Evolutionary conservation across 2,113 vertebrate genomes (phyloP), one percentile per base, ranked within the genome.

Genomic region (Toxostoma redivivum): DNA sequence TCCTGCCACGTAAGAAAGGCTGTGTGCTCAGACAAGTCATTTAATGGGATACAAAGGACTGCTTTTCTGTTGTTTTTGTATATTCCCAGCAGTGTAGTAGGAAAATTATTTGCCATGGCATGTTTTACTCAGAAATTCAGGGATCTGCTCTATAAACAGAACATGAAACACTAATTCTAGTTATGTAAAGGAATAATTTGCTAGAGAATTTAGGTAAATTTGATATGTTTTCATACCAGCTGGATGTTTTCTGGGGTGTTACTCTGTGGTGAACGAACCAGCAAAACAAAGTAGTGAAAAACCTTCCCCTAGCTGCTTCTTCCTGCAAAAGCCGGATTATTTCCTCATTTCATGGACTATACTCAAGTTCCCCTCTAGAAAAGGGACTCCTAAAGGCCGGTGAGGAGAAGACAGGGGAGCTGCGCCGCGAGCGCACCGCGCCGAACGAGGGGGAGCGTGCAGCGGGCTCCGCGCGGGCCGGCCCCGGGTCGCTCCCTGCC

Each of bases 1-100:
- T 56, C 42, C 31, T 33, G 19, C 30, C 19, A 0, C 0, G 7
- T 15, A 17, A 11, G 3, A 42, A n/a, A 27, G 38, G 19, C 3
- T 11, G 10, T 15, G 5, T 8, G 11, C 11, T 56, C 18, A 9
- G 5, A 4, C 10, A 6, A 21, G 4, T 81, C 24, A 17, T 27
- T 31, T 30, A 11, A 12, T 6, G n/a, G 20, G 8, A 19, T 5
- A 31, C 18, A 64, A 64, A 17, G 5, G 11, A 23, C n/a, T 20
- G 27, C 4, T n/a, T 77, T 74, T 24, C 25, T 0, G 0, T 40
- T 24, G 10, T 11, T 65, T 25, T 17, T 48, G 22, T 17, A 6
- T 27, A 25, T 76, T 89, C 33, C 40, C 51, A 53, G 45, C 44
- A 23, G 24, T 14, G 18, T 2, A 51, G 23, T 33, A 40, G 44